A percentile compares a stretch with the other conserved stretches of the same genome.
Evolutionary conservation across 1,140 invertebrate genomes (phyloP).

Genomic region (Eriocheir sinensis): DNA sequence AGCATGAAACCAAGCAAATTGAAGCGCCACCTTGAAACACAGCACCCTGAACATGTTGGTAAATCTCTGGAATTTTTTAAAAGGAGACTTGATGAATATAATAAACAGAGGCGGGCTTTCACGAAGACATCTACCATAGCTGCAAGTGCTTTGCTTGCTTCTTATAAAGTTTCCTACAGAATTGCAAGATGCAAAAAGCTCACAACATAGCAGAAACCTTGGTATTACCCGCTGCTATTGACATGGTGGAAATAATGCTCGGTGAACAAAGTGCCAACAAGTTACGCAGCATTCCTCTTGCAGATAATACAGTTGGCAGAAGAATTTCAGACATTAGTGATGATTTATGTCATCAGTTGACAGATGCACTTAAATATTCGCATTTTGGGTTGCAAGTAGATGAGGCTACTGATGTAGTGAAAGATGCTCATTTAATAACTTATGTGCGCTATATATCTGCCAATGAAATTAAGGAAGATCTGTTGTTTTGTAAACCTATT

Average conservation of each 20-base stretch:
- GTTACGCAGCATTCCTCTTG: constrained; percentile 55
- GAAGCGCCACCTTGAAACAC: constrained; percentile 49
- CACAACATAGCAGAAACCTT: constrained; percentile 61
- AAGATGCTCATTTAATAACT: too few relatives aligned
- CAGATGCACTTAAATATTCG: constrained; percentile 46
- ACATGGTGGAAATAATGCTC: constrained; percentile 75
- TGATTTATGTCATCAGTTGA: constrained; percentile 51
- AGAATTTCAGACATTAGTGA: constrained; percentile 66
- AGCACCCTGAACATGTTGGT: constrained; percentile 57
- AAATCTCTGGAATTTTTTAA: constrained; percentile 45
- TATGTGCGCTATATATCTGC: too few relatives aligned
- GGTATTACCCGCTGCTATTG: constrained; percentile 72
- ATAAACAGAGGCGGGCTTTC: constrained; percentile 45
- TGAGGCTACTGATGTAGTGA: too few relatives aligned
- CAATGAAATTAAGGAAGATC: too few relatives aligned
- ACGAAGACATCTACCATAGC: constrained; percentile 38
- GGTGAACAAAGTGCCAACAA: constrained; percentile 67
- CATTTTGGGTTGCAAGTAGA: too few relatives aligned
- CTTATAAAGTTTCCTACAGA: constrained; percentile 67
- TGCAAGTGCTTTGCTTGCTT: constrained; percentile 49
- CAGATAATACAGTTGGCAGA: constrained; percentile 59
- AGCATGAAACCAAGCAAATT: constrained; percentile 49
- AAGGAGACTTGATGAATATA: constrained; percentile 31
- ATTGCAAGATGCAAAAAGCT: constrained; percentile 56
- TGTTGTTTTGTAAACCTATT: too few relatives aligned